A percentile compares a stretch with the other conserved stretches of the same genome.
Conservation (phyloP, 1,140 invertebrate genomes). For the Cotesia glomerata region DNA sequence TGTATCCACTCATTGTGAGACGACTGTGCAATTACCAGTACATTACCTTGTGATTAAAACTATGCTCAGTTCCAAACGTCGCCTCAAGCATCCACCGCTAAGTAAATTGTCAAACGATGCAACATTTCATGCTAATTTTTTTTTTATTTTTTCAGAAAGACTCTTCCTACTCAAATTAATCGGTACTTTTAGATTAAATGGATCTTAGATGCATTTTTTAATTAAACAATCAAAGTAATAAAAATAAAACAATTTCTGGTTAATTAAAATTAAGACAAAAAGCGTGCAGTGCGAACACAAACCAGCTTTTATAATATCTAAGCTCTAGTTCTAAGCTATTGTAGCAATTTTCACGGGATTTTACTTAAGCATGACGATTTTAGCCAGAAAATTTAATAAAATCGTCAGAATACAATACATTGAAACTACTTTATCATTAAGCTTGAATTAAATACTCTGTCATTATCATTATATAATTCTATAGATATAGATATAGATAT, state of each 20-base stretch:
- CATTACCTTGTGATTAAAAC: background rate
- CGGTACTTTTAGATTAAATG: too few species aligned
- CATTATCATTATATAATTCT: background rate
- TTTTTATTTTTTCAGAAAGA: background rate
- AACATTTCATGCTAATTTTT: constrained; percentile 4
- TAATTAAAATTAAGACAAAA: background rate
- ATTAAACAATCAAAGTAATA: background rate
- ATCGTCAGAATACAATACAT: constrained; percentile 14
- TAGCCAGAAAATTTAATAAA: constrained; percentile 13
- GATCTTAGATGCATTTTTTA: background rate
- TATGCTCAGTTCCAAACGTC: background rate
- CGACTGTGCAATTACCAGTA: background rate
- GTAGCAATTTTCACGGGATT: background rate
- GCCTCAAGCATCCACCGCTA: background rate
- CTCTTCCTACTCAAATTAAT: too few species aligned
- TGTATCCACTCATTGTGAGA: background rate
- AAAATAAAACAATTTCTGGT: background rate
- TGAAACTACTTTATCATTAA: too few species aligned
- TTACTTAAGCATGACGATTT: background rate
- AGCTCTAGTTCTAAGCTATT: background rate
- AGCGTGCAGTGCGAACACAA: constrained; percentile 20
- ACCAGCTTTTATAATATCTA: constrained; percentile 6
- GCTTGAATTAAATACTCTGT: too few species aligned
- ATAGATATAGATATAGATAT: too few species aligned
- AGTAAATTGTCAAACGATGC: background rate